Conservation (phyloP, 2,888 invertebrate genomes). For the Caenorhabditis plicata region DNA sequence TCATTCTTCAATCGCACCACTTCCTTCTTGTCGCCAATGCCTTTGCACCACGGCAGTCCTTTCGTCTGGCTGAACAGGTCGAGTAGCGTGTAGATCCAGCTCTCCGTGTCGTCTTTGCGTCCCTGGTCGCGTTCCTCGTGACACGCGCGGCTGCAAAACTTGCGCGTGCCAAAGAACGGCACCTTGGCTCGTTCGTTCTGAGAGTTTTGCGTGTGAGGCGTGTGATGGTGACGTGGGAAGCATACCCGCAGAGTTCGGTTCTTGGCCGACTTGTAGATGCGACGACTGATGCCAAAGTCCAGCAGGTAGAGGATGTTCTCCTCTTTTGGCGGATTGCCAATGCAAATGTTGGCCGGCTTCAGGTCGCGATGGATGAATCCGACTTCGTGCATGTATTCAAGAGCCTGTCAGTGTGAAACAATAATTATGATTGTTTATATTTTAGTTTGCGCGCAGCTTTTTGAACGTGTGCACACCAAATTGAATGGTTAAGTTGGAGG, state of each 20-base stretch:
- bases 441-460: neutral
- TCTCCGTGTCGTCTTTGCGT: slow-evolving; percentile 31
- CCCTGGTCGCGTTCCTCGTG: slow-evolving; percentile 27
- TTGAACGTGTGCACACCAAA: neutral
- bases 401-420: slow-evolving; percentile 6
- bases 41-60: slow-evolving; percentile 21
- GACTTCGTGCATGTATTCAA: slow-evolving; percentile 22
- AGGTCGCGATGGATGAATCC: slow-evolving; percentile 34
- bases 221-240: neutral
- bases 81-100: slow-evolving; percentile 22
- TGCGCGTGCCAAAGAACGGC: slow-evolving; percentile 23
- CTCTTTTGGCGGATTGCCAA: slow-evolving; percentile 29
- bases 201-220: neutral
- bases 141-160: slow-evolving; percentile 25
- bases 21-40: slow-evolving; percentile 1
- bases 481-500: too few relatives aligned
- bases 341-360: slow-evolving; percentile 44
- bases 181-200: slow-evolving; percentile 21
- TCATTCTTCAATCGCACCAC: slow-evolving; percentile 19
- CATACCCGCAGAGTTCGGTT: slow-evolving; percentile 8
- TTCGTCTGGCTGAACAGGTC: slow-evolving; percentile 17
- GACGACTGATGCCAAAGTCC: slow-evolving; percentile 50
- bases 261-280: slow-evolving; percentile 10
- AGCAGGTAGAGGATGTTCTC: slow-evolving; percentile 41
- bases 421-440: too few relatives aligned